These are phyloP conservation scores for Pectinophora gossypiella DNA, from an alignment of 1,140 invertebrate genomes.

Conservation along the genomic window DNA sequence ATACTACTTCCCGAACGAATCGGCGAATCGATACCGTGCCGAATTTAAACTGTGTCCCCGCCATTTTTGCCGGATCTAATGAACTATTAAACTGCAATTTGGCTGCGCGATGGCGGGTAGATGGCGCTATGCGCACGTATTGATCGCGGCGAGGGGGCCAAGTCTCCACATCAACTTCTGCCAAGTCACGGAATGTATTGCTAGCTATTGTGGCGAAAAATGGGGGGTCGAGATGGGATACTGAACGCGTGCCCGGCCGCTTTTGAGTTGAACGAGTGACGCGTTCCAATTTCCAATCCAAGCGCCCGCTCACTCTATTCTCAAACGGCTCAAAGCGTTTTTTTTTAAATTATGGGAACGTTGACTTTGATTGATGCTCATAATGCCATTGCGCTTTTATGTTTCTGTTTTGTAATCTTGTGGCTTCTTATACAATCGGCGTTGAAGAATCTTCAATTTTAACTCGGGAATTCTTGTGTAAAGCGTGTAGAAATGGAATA, in stretches of 20 bases:
- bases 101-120: constrained; percentile 64
- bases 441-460: no score
- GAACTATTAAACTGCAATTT: constrained; percentile 75
- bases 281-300: not conserved
- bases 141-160: constrained; percentile 58
- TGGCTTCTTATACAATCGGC: no score
- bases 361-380: not conserved
- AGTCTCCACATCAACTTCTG: constrained; percentile 57
- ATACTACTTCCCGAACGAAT: no score
- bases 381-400: not conserved
- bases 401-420: not conserved
- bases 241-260: constrained; percentile 21
- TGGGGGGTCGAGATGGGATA: constrained; percentile 46
- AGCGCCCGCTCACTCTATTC: not conserved
- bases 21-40: constrained; percentile 65
- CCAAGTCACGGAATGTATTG: constrained; percentile 73
- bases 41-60: constrained; percentile 70
- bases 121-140: constrained; percentile 69
- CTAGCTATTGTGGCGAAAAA: constrained; percentile 68
- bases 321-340: no score
- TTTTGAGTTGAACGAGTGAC: not conserved
- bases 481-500: no score
- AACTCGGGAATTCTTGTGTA: no score
- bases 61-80: constrained; percentile 72
- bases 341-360: not conserved